Evolutionary conservation across 2,113 vertebrate species (phyloP), one percentile per base, ranked within the genome.

Genomic region (Pseudopipra pipra): DNA sequence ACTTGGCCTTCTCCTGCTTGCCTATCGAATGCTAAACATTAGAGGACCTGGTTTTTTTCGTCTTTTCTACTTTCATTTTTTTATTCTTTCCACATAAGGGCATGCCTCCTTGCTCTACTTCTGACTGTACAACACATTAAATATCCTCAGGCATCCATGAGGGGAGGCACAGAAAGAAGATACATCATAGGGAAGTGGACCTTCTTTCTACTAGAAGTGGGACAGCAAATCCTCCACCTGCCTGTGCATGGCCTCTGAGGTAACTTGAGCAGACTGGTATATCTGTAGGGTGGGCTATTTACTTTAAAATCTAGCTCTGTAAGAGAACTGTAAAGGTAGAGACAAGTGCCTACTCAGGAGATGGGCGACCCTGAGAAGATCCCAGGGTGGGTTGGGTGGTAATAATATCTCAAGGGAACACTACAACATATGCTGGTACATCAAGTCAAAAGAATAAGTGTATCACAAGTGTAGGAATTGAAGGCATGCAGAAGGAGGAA

Each of bases 121-220:
- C 47, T 51, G 23, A 13, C 11, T 73, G 33, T 86, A 25, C 35
- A 73, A 24, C 5, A 14, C 17, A 19, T 83, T 55, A 68, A 68
- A 72, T 72, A 59, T 12, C 47, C 23, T 83, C 63, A 82, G 63
- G 6, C 23, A 65, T 11, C 33, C 23, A 37, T 35, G 51, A 94
- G 47, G 20, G 18, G 5, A 90, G 22, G 15, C 43, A 63, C 7
- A 83, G 67, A 79, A 90, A 86, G 28, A 90, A 63, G 55, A 37
- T 28, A 11, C 0, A 1, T 27, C 14, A 7, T 30, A 54, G 27
- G 23, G 30, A 65, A 83, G 6, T 46, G 12, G 41, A 3, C 3
- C 6, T 66, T 65, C 30, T 68, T 73, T 72, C 49, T 37, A 8
- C 16, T 41, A 44, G 31, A 61, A 77, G 15, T 61, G n/a, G 18